These are phyloP conservation scores for Pelobates fuscus DNA, from an alignment of 2,113 vertebrate genomes.

Conservation along the genomic window DNA sequence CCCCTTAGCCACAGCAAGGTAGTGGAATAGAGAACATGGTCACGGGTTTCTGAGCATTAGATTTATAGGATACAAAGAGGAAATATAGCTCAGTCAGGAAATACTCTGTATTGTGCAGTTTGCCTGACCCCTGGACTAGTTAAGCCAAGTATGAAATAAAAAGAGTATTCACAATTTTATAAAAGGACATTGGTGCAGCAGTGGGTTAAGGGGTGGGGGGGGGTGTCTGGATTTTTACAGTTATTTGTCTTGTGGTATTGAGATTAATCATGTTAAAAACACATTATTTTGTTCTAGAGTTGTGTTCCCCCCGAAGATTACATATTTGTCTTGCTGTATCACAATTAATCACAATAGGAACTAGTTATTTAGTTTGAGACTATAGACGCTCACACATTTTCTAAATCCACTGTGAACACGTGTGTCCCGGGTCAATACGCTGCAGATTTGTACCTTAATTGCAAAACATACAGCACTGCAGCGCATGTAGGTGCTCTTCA, in stretches of 20 bases:
- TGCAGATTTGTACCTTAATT: too few species aligned
- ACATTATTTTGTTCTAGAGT: not conserved
- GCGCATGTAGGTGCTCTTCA: too few species aligned
- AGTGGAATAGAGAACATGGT: conserved; percentile 55
- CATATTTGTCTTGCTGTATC: not conserved
- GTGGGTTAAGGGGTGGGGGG: not conserved
- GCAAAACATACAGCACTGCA: too few species aligned
- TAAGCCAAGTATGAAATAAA: conserved; percentile 19
- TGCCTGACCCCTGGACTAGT: conserved; percentile 46
- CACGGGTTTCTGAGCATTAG: conserved; percentile 67
- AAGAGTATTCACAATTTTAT: conserved; percentile 30
- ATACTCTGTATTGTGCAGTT: conserved; percentile 48
- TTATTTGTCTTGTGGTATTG: not conserved
- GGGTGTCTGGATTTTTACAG: not conserved
- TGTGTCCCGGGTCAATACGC: too few species aligned
- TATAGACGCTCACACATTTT: too few species aligned
- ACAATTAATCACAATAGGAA: not conserved
- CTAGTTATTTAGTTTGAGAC: not conserved
- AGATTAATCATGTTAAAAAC: not conserved
- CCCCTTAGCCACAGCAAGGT: conserved; percentile 61
- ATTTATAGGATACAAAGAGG: conserved; percentile 67
- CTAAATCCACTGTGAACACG: too few species aligned
- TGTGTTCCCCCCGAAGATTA: not conserved
- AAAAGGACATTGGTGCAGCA: not conserved
- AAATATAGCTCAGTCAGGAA: conserved; percentile 64